Evolutionary conservation across 53 echinoderm and acorn worm genomes (phyloP), one percentile per base, ranked within the genome.

Genomic region (Crossaster papposus): DNA sequence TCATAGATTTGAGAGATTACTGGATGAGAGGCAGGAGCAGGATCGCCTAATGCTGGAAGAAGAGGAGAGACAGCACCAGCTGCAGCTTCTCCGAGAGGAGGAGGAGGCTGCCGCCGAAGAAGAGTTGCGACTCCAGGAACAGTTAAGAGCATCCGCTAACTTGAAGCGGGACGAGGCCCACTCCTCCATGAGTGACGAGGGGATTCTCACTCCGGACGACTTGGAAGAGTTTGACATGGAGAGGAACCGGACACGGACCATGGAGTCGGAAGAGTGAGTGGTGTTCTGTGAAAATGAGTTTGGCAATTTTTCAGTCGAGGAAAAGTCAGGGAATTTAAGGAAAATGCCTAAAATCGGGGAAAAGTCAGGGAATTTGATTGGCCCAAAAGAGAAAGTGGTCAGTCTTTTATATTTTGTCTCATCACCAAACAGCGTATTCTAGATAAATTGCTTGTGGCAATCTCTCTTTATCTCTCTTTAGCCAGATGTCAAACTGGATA

Each of bases 201-300:
- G 98, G 11, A 96, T 98, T 32, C 77, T 96, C 35, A 96, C 95
- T 1, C 93, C 94, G 31, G 98, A 96, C 30, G 95, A 95, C 33
- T 81, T 89, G 14, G 97, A 96, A 36, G 97, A 96, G 33, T 86
- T 76, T 75, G 97, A 96, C 4, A 90, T 93, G 79, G 94, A 94
- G 33, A 91, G 97, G 62, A 95, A 91, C 68, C 91, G 97, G 22
- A 96, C 97, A 0, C 89, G 79, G 22, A 96, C 97, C 51, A 93
- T 95, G 92, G 97, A 96, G 65, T 96, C 97, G 0, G 97, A 96
- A 88, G 97, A 95, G 96, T 96, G 89, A 90, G 95, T 89, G 80
- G 28, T 90, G 11, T 22, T 63, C 58, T 11, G 12, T 68, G 24
- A 33, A 14, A 82, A n/a, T n/a, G n/a, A n/a, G n/a, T n/a, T n/a